Evolutionary conservation across 2,113 vertebrate species (phyloP).

Genomic region (Calonectris borealis): DNA sequence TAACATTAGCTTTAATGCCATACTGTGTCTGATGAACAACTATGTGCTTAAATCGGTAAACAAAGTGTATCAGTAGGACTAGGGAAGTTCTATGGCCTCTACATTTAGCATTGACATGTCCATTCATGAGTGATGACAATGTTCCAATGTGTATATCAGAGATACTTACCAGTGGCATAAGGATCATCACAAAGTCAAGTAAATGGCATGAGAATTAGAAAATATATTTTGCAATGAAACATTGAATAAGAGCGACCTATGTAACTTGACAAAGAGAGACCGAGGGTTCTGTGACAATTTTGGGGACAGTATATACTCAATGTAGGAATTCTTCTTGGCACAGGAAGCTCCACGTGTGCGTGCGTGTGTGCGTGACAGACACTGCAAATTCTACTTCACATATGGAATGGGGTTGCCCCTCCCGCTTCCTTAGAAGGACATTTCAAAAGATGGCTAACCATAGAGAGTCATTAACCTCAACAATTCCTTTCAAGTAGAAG

Average conservation of each 20-base stretch:
- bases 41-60: not conserved
- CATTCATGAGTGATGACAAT: not conserved
- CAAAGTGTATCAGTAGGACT: not conserved
- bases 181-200: not conserved
- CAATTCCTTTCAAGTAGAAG: not conserved
- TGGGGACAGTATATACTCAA: not conserved
- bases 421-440: not conserved
- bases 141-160: not conserved
- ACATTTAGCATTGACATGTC: not conserved
- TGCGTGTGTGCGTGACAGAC: not conserved
- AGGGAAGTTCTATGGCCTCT: not conserved
- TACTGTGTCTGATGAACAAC: not conserved
- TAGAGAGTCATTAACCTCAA: not conserved
- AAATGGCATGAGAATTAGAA: not conserved
- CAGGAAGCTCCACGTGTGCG: not conserved
- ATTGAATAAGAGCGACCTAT: not conserved
- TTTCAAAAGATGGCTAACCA: not conserved
- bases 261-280: not conserved
- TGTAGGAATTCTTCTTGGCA: not conserved
- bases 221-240: not conserved
- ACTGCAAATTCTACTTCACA: not conserved
- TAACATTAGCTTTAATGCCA: not conserved
- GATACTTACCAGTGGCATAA: not conserved
- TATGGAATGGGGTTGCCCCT: not conserved
- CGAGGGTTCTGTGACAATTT: fast-evolving